phyloP scores from a whole-genome alignment of 2,113 vertebrate genomes.

The Bothrops jararaca region DNA sequence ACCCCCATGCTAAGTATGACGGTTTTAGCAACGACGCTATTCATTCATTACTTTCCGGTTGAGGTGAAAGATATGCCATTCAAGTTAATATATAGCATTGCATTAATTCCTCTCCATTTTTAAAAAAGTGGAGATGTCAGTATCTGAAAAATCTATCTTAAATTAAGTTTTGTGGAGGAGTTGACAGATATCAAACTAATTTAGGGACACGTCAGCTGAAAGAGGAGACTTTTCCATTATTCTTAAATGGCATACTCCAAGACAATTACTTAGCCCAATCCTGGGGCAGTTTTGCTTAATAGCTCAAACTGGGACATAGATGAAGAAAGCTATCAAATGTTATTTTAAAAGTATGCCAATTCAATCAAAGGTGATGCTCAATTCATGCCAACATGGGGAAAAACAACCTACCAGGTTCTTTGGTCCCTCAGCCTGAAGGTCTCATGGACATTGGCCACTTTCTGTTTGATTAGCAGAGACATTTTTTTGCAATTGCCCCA shows the following conservation, averaged over 20 bases:
- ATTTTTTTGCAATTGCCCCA: background rate
- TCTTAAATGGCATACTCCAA: background rate
- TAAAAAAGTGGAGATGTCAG: background rate
- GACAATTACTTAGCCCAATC: background rate
- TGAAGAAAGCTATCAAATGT: background rate
- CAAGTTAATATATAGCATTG: background rate
- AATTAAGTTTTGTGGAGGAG: background rate
- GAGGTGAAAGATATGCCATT: background rate
- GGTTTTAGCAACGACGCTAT: background rate
- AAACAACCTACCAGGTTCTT: background rate
- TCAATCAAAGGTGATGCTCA: background rate
- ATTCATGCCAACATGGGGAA: background rate
- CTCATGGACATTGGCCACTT: background rate
- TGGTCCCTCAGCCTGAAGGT: background rate
- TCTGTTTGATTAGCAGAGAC: background rate
- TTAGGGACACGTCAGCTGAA: background rate
- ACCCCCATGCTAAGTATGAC: background rate
- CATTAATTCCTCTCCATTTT: background rate
- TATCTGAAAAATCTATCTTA: background rate
- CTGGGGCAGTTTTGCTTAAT: background rate
- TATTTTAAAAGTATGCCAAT: background rate
- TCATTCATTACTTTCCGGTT: background rate
- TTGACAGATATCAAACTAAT: background rate
- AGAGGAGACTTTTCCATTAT: background rate
- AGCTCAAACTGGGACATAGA: background rate